A percentile compares a stretch with the other conserved stretches of the same genome.
Conservation (phyloP, 2,888 invertebrate species). For the Eupithecia subumbrata region DNA sequence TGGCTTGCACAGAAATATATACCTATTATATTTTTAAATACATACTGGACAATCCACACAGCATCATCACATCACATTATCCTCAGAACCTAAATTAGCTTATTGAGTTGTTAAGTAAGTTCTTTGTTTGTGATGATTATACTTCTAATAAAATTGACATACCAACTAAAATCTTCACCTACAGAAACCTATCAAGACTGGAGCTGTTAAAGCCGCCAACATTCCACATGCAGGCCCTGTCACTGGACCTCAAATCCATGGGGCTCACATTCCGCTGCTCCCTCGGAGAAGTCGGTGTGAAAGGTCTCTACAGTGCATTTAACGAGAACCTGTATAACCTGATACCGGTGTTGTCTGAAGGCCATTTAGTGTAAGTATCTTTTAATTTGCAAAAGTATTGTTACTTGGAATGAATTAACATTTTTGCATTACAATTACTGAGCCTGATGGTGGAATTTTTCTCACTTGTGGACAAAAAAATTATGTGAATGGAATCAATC, state of each 20-base stretch:
- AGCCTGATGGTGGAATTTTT: neutral
- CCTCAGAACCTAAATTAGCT: neutral
- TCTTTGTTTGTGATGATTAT: neutral
- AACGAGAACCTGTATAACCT: slow-evolving; percentile 79
- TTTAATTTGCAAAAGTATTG: slow-evolving; percentile 7
- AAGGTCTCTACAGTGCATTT: slow-evolving; percentile 76
- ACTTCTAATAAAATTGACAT: too few species aligned
- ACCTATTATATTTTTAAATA: too few species aligned
- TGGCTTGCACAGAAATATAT: too few species aligned
- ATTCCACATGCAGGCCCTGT: slow-evolving; percentile 73
- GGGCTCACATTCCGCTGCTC: slow-evolving; percentile 68
- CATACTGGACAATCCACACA: too few species aligned
- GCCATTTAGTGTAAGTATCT: slow-evolving; percentile 76
- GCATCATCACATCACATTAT: too few species aligned
- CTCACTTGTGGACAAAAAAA: neutral
- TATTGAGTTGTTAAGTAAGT: neutral
- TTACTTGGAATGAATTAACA: neutral
- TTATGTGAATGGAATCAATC: neutral
- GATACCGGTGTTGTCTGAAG: slow-evolving; percentile 77
- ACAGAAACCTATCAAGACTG: slow-evolving; percentile 71
- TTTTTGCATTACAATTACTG: neutral
- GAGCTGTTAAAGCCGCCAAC: slow-evolving; percentile 73
- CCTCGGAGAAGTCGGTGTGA: slow-evolving; percentile 75
- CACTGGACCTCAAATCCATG: slow-evolving; percentile 76
- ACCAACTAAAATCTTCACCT: neutral